A percentile compares a stretch with the other conserved stretches of the same genome.
phyloP scores from a whole-genome alignment of 2,888 invertebrate genomes.

The Andrena bicolor region DNA sequence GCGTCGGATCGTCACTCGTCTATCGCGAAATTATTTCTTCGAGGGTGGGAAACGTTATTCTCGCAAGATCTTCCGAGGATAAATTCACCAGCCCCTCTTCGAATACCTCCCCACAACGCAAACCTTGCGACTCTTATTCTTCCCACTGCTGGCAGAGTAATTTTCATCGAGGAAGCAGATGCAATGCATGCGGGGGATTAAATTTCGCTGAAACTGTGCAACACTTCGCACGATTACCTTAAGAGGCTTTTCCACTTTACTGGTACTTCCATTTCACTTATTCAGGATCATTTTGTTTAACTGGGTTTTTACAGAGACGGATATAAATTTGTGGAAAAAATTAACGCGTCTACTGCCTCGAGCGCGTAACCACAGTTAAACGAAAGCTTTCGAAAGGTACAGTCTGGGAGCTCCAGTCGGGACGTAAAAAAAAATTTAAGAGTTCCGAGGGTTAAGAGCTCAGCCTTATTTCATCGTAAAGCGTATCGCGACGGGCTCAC shows the following conservation, averaged over 20 bases:
- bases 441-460: slow-evolving; percentile 5
- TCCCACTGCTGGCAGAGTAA: neutral
- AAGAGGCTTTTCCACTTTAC: neutral
- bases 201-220: neutral
- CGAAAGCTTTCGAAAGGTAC: neutral
- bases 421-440: slow-evolving; percentile 11
- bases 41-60: neutral
- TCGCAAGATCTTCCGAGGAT: neutral
- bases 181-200: neutral
- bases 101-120: no score
- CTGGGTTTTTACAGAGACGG: neutral
- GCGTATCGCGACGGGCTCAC: neutral
- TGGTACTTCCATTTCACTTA: neutral
- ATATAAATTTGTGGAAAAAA: neutral
- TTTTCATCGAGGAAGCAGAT: neutral
- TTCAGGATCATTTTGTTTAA: neutral
- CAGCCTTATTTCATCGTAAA: slow-evolving; percentile 12
- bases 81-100: no score
- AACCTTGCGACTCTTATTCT: neutral
- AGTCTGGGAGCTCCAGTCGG: neutral
- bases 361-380: slow-evolving; percentile 4
- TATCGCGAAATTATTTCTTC: slow-evolving; percentile 11
- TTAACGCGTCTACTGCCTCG: neutral
- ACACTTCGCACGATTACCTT: neutral
- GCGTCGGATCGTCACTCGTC: slow-evolving; percentile 7